Evolutionary conservation across 2,113 vertebrate species (phyloP), one percentile per base, ranked within the genome.

Genomic region (Dicentrarchus labrax): DNA sequence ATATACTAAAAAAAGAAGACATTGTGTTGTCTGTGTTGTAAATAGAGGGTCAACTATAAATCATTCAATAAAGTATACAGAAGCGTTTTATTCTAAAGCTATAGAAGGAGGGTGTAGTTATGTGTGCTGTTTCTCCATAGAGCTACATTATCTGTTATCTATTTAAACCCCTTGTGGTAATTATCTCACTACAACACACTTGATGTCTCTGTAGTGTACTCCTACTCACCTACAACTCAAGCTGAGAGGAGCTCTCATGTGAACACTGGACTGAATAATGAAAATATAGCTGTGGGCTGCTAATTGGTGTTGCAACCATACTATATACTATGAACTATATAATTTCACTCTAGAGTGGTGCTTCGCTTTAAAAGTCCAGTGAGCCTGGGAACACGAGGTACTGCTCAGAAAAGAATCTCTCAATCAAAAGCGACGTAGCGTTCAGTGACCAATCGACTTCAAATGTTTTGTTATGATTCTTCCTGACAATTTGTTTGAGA

Each of bases 401-500:
- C 12, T 9, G 5, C 13, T 4, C n/a, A 36, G 30, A 17, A 76
- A 70, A 17, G 36, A 6, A 64, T 41, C 47, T 43, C 47, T 19
- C 4, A 21, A 80, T 56, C 16, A 5, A 75, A 83, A 59, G 53
- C 4, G 48, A 77, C 72, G 54, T 9, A 0, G 21, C 0, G 4
- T 22, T 83, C 12, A 38, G 38, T 12, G 50, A 47, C 68, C 64
- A 83, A 68, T 54, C 76, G 50, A 30, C 62, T 51, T 89, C 74
- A 71, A 7, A 62, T 45, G 53, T 68, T 76, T 68, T 48, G 68
- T 41, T 76, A 54, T 86, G 73, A 86, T 83, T 67, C 30, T 24
- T 80, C 50, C 51, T 60, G 78, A 90, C 72, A 71, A 38, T 75
- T 74, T 75, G 30, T 79, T 83, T 79, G 54, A 21, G 76, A 72